A percentile compares a stretch with the other conserved stretches of the same genome.
Conservation (phyloP, 2,113 vertebrate species). For the Cyanistes caeruleus region DNA sequence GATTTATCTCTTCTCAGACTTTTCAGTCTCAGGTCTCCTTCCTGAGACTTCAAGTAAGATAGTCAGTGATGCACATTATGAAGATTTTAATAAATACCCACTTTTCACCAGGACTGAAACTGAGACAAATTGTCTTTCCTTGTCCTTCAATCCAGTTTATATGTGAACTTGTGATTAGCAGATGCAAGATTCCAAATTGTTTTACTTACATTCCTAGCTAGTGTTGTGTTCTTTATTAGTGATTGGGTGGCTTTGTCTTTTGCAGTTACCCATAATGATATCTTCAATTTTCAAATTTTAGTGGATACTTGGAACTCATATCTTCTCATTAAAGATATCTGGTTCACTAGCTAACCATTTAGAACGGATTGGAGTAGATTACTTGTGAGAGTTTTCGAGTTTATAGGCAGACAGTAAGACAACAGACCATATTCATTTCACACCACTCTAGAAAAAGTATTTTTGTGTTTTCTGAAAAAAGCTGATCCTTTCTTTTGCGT, state of each 20-base stretch:
- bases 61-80: not conserved
- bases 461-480: not conserved
- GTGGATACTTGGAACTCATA: not conserved
- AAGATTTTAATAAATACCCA: not conserved
- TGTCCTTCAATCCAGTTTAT: not conserved
- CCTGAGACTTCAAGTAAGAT: not conserved
- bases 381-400: not conserved
- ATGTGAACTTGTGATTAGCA: slow-evolving; percentile 1
- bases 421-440: not conserved
- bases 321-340: not conserved
- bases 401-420: not conserved
- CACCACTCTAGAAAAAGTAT: not conserved
- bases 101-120: not conserved
- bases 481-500: not conserved
- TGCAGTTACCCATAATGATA: not conserved
- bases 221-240: not conserved
- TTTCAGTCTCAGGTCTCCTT: not conserved
- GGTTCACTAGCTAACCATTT: not conserved
- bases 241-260: not conserved
- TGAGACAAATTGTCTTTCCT: not conserved
- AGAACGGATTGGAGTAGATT: not conserved
- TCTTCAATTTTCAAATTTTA: not conserved
- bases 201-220: not conserved
- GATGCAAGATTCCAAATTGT: not conserved
- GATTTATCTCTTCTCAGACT: not conserved